Evolutionary conservation across 2,113 vertebrate genomes (phyloP).

Genomic region (Prionailurus bengalensis): DNA sequence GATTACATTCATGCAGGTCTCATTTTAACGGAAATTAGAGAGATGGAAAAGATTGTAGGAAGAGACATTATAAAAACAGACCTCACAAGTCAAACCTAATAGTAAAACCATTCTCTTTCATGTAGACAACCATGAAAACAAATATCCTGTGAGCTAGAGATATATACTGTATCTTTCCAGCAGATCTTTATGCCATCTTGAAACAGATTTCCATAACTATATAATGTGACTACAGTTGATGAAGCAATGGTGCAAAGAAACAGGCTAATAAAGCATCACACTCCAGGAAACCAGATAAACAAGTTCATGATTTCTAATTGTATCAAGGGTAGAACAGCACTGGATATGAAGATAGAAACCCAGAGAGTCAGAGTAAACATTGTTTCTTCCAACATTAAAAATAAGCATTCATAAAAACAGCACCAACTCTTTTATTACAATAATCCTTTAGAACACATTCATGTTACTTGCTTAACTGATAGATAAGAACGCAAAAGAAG

Average conservation of each 20-base stretch:
- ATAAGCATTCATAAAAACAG: slow-evolving; percentile 29
- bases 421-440: slow-evolving; percentile 12
- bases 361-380: slow-evolving; percentile 19
- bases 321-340: slow-evolving; percentile 71
- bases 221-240: slow-evolving; percentile 96
- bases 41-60: slow-evolving; percentile 92
- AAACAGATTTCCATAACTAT: slow-evolving; percentile 93
- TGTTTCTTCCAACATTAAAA: slow-evolving; percentile 44
- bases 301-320: slow-evolving; percentile 83
- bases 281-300: slow-evolving; percentile 88
- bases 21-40: slow-evolving; percentile 94
- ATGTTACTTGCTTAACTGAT: slow-evolving; percentile 30
- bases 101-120: slow-evolving; percentile 89
- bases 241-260: slow-evolving; percentile 92
- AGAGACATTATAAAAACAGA: slow-evolving; percentile 87
- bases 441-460: background rate
- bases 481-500: background rate
- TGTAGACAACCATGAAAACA: slow-evolving; percentile 94
- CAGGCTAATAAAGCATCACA: slow-evolving; percentile 91
- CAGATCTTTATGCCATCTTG: slow-evolving; percentile 93
- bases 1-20: slow-evolving; percentile 91
- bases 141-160: slow-evolving; percentile 97
- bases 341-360: slow-evolving; percentile 80
- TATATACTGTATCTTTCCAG: slow-evolving; percentile 92
- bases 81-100: slow-evolving; percentile 88